Evolutionary conservation across 2,888 invertebrate genomes (phyloP).

Genomic region (Cryptus viduatorius): DNA sequence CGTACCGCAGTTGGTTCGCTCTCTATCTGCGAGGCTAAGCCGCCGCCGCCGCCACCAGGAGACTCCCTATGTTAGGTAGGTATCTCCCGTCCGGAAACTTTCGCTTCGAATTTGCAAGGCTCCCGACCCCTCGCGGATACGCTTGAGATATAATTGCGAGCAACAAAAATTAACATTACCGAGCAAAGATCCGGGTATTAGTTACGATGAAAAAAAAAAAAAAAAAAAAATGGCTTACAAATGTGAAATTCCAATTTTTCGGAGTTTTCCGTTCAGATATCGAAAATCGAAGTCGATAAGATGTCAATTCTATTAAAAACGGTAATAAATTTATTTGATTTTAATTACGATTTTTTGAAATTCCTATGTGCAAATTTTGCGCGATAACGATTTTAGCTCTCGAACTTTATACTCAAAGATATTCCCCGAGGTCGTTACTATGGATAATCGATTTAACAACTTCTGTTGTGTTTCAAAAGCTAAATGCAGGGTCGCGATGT

Average conservation of each 20-base stretch:
- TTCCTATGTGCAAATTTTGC: background rate
- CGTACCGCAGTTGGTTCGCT: background rate
- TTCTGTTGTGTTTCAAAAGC: slow-evolving; percentile 32
- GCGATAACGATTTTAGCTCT: background rate
- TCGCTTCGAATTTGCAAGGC: slow-evolving; percentile 67
- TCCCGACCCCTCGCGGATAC: slow-evolving; percentile 56
- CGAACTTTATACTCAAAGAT: slow-evolving; percentile 36
- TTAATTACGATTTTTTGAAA: no score
- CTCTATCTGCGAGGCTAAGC: background rate
- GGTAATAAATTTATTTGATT: no score
- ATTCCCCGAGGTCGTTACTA: slow-evolving; percentile 61
- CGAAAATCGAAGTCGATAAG: background rate
- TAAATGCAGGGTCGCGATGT: slow-evolving; percentile 30
- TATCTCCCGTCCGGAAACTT: slow-evolving; percentile 58
- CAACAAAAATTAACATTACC: slow-evolving; percentile 56
- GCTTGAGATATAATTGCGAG: slow-evolving; percentile 65
- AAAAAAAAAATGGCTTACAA: background rate
- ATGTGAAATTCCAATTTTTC: background rate
- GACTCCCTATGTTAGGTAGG: slow-evolving; percentile 22
- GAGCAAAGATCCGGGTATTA: slow-evolving; percentile 60
- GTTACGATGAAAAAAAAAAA: slow-evolving; percentile 4
- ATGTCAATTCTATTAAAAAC: background rate
- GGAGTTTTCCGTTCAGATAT: background rate
- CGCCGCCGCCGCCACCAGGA: slow-evolving; percentile 20
- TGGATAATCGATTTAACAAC: slow-evolving; percentile 67